phyloP scores from a whole-genome alignment of 2,113 vertebrate genomes.

The Entomyzon cyanotis region DNA sequence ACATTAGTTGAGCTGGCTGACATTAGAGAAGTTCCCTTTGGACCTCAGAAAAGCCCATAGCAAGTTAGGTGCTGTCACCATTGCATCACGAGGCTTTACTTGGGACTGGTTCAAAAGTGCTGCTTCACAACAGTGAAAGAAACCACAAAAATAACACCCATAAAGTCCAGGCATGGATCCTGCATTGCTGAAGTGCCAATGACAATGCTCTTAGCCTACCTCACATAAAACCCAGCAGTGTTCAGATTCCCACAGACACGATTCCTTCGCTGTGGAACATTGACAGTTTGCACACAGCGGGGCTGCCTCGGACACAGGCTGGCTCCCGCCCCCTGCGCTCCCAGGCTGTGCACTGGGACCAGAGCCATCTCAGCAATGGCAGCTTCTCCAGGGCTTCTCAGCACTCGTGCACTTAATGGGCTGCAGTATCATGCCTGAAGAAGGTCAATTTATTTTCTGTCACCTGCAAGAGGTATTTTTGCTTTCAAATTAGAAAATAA shows the following conservation, averaged over 20 bases:
- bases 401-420: accelerated
- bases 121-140: not conserved
- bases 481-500: conserved; percentile 15
- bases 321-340: not conserved
- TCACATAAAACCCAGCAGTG: not conserved
- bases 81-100: not conserved
- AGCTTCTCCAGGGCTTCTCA: not conserved
- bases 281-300: not conserved
- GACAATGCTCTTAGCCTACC: not conserved
- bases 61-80: not conserved
- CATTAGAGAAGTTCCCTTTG: not conserved
- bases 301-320: not conserved
- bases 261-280: not conserved
- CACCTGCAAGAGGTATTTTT: not conserved
- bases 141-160: not conserved
- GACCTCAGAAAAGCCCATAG: not conserved
- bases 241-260: not conserved
- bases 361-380: not conserved
- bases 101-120: not conserved
- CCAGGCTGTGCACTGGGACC: not conserved
- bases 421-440: not conserved
- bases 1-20: not conserved
- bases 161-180: not conserved
- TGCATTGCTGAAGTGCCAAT: not conserved
- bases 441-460: conserved; percentile 6